phyloP scores from a whole-genome alignment of 2,797 vertebrate genomes.

The Schizopygopsis pylzovi region DNA sequence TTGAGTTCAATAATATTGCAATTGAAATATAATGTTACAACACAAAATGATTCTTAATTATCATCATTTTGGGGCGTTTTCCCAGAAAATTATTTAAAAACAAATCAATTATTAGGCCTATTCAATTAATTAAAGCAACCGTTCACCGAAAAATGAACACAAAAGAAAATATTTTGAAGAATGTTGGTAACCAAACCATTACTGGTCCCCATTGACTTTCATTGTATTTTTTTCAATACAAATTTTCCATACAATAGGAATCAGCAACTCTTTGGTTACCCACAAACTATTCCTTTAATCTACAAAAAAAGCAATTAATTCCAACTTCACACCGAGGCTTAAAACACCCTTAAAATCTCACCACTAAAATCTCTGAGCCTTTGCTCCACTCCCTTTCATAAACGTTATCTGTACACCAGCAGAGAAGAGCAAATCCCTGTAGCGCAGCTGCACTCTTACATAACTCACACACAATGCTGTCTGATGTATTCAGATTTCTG shows the following conservation, averaged over 20 bases:
- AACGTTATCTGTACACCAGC: conserved; percentile 18
- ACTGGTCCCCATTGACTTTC: neutral
- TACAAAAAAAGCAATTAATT: neutral
- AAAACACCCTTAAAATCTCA: neutral
- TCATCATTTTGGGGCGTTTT: neutral
- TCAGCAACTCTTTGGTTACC: neutral
- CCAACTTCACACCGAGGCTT: neutral
- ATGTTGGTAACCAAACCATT: no score
- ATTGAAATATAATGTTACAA: neutral
- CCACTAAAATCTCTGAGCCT: neutral
- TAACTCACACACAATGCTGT: conserved; percentile 31
- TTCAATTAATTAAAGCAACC: neutral
- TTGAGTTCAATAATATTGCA: neutral
- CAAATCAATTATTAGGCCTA: neutral
- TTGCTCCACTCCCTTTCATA: conserved; percentile 26
- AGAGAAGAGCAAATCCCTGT: conserved; percentile 31
- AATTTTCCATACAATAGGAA: neutral
- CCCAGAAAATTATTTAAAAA: neutral
- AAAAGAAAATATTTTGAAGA: neutral
- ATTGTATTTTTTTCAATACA: neutral
- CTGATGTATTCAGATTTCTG: conserved; percentile 25
- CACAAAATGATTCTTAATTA: neutral
- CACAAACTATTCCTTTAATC: neutral
- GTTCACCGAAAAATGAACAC: no score
- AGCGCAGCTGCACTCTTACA: conserved; percentile 50